Conservation (phyloP, 2,113 vertebrate genomes). For the Cinclus mexicanus region DNA sequence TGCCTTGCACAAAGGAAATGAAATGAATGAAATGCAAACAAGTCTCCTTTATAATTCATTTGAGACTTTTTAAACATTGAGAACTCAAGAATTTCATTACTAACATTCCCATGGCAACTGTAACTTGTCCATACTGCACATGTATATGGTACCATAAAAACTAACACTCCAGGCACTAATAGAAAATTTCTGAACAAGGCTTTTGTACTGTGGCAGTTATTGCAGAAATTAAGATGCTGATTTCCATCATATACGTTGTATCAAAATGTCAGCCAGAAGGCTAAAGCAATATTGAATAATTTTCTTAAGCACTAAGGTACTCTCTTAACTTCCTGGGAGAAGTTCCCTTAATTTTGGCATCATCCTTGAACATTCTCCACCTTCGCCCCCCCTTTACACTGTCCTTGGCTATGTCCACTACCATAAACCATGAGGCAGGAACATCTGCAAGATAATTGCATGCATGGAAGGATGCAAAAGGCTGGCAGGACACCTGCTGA, state of each 20-base stretch:
- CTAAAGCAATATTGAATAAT: neutral
- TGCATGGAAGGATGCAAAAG: neutral
- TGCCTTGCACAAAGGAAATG: conserved; percentile 44
- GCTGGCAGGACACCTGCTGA: neutral
- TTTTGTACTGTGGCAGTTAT: neutral
- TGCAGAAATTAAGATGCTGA: conserved; percentile 21
- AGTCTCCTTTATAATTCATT: conserved; percentile 31
- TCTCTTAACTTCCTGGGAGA: neutral
- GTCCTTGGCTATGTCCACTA: neutral
- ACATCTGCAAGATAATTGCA: neutral
- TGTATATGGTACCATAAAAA: conserved; percentile 35
- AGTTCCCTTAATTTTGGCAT: neutral
- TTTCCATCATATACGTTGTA: neutral
- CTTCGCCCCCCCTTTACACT: neutral
- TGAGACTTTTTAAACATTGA: conserved; percentile 40
- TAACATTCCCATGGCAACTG: conserved; percentile 32
- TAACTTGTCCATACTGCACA: conserved; percentile 30
- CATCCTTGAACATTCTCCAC: neutral
- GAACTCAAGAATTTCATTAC: conserved; percentile 56
- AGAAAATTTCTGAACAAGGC: conserved; percentile 5
- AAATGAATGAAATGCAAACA: conserved; percentile 55
- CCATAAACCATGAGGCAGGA: neutral
- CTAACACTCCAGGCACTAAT: conserved; percentile 4
- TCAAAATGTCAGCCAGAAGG: conserved; percentile 11
- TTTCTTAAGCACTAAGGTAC: neutral